Base-by-base conservation (phyloP, 2,113 vertebrate species). In the Cnemophilus loriae region DNA sequence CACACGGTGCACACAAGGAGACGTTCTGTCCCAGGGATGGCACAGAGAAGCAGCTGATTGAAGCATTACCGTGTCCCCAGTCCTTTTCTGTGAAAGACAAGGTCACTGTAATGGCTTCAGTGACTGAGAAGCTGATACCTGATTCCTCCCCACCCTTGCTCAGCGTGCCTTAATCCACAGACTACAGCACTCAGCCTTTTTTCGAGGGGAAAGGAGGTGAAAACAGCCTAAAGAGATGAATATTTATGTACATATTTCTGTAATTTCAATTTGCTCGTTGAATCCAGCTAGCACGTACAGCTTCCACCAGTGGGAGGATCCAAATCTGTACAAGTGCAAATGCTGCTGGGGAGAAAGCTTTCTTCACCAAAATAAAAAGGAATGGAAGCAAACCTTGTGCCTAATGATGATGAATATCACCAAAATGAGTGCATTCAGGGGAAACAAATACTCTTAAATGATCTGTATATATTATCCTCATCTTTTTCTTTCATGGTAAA, bases 171-270 rank as follows among this genome's bases (percentile, higher is more conserved):
- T 75, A 90, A 94, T 81, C 71, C 83, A 68, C 64, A 56, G 79
- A 63, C 83, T 92, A 9, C 30, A 77, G 83, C 81, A 60, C n/a
- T 84, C 73, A 23, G 63, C 30, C 22, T 52, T 70, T 89, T 82
- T 93, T 35, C 11, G 52, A 56, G 69, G 52, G 59, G 46, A 63
- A 41, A 37, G 55, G 79, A 93, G 35, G 71, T 80, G 68, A 67
- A 86, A 94, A 67, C 69, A 93, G 77, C 60, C 60, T 57, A 11
- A 64, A 75, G 56, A 86, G 84, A 93, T 92, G 56, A 96, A 93
- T 96, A 97, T 95, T 96, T 95, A 93, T 96, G 68, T 67, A 53
- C 80, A n/a, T 64, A 92, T 90, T 95, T 93, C 80, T 92, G 83
- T 93, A 87, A 93, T 96, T 94, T 84, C 76, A 50, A 95, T 94